A percentile compares a stretch with the other conserved stretches of the same genome.
phyloP scores from a whole-genome alignment of 2,113 vertebrate genomes.

The Vombatus ursinus region DNA sequence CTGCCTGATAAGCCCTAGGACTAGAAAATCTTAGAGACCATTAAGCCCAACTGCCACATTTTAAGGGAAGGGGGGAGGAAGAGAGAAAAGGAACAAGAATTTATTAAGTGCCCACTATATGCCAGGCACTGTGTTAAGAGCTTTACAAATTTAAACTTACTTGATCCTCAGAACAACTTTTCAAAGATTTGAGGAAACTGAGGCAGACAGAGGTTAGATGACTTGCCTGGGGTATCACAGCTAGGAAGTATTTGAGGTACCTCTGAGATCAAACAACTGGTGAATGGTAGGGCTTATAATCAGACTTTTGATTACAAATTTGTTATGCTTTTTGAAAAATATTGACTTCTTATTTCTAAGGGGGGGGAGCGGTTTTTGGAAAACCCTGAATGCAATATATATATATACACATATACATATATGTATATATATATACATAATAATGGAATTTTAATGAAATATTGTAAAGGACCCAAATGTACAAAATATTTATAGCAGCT shows the following conservation, averaged over 20 bases:
- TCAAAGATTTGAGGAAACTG: too few relatives aligned
- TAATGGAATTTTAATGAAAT: constrained; percentile 17
- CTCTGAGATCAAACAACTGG: background rate
- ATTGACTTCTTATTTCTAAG: background rate
- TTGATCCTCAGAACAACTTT: background rate
- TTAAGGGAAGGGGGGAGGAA: background rate
- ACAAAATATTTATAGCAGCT: too few relatives aligned
- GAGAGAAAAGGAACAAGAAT: background rate
- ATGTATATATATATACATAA: too few relatives aligned
- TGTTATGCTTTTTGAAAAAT: constrained; percentile 20
- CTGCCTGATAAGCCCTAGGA: background rate
- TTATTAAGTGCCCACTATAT: background rate
- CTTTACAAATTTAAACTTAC: background rate
- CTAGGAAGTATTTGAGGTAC: background rate
- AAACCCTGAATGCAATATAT: background rate
- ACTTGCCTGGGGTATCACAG: too few relatives aligned
- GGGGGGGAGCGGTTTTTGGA: background rate
- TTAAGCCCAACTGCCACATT: background rate
- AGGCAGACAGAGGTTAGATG: too few relatives aligned
- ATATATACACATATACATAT: too few relatives aligned
- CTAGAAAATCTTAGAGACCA: background rate
- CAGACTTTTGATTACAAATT: constrained; percentile 12
- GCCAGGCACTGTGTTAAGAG: background rate
- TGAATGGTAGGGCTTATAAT: background rate
- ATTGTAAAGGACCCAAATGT: too few relatives aligned